These are phyloP conservation scores for Leptinotarsa haldemani DNA, from an alignment of 2,888 invertebrate species.

Conservation along the genomic window DNA sequence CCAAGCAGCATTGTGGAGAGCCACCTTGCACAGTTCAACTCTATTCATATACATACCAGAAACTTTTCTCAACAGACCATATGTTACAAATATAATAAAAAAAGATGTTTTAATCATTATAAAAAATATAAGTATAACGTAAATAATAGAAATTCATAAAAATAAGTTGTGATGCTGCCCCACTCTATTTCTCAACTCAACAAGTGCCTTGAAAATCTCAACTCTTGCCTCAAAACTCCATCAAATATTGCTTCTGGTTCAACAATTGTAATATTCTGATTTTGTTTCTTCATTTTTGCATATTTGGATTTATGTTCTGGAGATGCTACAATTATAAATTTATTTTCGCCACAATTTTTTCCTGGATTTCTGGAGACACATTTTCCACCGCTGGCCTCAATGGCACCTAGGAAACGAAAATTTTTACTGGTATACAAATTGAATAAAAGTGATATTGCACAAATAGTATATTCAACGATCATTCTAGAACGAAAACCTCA, in stretches of 20 bases:
- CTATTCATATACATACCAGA: no score
- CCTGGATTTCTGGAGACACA: constrained; percentile 55
- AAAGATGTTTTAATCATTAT: background rate
- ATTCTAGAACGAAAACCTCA: no score
- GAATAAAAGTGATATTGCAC: no score
- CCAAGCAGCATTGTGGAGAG: no score
- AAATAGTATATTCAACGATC: no score
- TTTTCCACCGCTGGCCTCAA: constrained; percentile 63
- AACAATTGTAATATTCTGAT: constrained; percentile 55
- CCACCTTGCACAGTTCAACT: no score
- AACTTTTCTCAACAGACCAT: background rate
- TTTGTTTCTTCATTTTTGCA: constrained; percentile 56
- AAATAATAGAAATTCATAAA: background rate
- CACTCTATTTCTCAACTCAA: constrained; percentile 23
- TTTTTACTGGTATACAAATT: no score
- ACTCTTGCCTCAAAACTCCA: constrained; percentile 61
- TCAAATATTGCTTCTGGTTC: constrained; percentile 63
- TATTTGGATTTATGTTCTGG: constrained; percentile 59
- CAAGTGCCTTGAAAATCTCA: constrained; percentile 53
- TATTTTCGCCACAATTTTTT: constrained; percentile 44
- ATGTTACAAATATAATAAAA: no score
- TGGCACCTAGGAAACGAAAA: constrained; percentile 55
- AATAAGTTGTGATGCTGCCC: background rate
- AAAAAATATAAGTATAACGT: background rate
- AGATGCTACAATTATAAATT: constrained; percentile 56